Base-by-base conservation (phyloP, 2,113 vertebrate genomes). In the Loxodonta africana region DNA sequence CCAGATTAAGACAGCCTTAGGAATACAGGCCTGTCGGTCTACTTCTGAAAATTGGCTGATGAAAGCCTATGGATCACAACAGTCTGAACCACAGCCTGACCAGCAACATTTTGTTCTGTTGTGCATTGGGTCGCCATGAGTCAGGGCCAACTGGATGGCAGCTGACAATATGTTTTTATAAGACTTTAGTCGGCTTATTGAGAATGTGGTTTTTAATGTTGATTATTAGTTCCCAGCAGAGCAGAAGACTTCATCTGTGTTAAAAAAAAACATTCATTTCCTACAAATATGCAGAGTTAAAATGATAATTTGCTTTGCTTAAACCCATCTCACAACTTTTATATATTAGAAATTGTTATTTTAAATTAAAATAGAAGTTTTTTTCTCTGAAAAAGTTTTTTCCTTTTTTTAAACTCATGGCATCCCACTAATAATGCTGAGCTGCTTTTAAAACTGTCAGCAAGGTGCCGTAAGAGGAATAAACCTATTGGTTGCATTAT, bases 211-310 rank as follows among this genome's bases (percentile, higher is more conserved):
- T 83, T 44, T 83, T 77, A 44, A 53, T 37, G n/a, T 77, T 74
- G 44, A 83, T 95, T 60, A 37, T 91, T 21, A 95, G 51, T 67
- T 93, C 25, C 65, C 57, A 67, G 20, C 65, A 94, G 30, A 78
- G 69, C 41, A 83, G 53, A 76, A 73, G n/a, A 77, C 30, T 88
- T 95, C 30, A 67, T 81, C 80, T 84, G 76, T 67, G 28, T 90
- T 94, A 26, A 83, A 77, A 57, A 57, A 83, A 86, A 77, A 84
- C 74, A 84, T 3, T 63, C 8, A 30, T 18, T 92, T 95, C 63
- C 30, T 83, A 90, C 88, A 74, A 84, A 92, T 44, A 37, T 44
- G n/a, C 28, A 87, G 51, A 71, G 63, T 95, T 90, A 51, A 95
- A 65, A 10, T 81, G 33, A 28, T 93, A 41, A 60, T 74, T 93